Evolutionary conservation across 2,113 vertebrate genomes (phyloP).

Genomic region (Tringa solitaria): DNA sequence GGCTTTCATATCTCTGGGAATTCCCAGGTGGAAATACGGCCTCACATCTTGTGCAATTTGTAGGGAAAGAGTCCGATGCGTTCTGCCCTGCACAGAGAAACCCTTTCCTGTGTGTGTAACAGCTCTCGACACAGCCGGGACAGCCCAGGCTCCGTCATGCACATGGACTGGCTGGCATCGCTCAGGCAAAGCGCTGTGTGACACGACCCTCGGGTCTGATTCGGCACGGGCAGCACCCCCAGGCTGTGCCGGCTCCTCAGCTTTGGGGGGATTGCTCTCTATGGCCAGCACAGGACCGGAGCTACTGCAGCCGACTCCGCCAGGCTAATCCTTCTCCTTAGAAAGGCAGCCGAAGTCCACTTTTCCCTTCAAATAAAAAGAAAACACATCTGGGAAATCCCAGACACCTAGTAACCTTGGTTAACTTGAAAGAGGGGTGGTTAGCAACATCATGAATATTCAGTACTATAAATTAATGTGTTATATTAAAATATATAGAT

Average conservation of each 20-base stretch:
- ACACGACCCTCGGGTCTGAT: neutral
- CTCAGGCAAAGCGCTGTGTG: no score
- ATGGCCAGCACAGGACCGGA: neutral
- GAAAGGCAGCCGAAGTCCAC: neutral
- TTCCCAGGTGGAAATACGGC: neutral
- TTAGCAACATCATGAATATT: neutral
- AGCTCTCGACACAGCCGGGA: neutral
- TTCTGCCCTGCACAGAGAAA: neutral
- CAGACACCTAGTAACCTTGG: neutral
- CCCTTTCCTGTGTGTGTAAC: neutral
- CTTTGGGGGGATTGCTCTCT: neutral
- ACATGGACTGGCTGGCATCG: neutral
- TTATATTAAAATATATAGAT: neutral
- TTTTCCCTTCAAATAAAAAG: neutral
- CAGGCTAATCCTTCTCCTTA: neutral
- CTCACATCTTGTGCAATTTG: neutral
- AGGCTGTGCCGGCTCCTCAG: fast-evolving
- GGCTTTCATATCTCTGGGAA: neutral
- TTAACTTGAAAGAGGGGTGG: fast-evolving
- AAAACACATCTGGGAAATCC: neutral
- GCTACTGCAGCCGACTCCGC: neutral
- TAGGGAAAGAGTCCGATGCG: fast-evolving
- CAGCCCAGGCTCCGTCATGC: no score
- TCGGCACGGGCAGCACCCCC: fast-evolving
- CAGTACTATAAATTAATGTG: neutral